These are phyloP conservation scores for Hiodon alosoides DNA, from an alignment of 2,113 vertebrate genomes.

Conservation along the genomic window DNA sequence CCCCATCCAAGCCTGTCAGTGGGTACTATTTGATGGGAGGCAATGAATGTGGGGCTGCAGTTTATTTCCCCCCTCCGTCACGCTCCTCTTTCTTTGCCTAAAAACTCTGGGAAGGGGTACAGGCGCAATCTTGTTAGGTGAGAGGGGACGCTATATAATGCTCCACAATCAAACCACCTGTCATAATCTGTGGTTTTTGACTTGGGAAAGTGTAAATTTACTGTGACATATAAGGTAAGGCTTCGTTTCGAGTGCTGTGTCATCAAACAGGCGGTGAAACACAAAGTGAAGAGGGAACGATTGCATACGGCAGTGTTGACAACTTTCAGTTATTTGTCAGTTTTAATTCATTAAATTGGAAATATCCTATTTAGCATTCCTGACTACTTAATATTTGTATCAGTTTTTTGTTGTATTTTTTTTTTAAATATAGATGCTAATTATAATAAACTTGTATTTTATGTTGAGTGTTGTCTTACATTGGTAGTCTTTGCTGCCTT, in stretches of 20 bases:
- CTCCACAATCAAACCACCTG: constrained; percentile 34
- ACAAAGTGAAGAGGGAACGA: constrained; percentile 14
- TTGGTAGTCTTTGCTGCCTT: no score
- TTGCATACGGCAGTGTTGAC: constrained; percentile 17
- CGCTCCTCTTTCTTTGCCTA: constrained; percentile 33
- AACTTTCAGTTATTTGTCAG: constrained; percentile 23
- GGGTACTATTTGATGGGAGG: constrained; percentile 3
- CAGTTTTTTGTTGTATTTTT: background rate
- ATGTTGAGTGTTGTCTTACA: no score
- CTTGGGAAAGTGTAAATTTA: constrained; percentile 19
- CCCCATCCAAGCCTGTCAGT: constrained; percentile 10
- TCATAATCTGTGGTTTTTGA: constrained; percentile 32
- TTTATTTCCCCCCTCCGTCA: constrained; percentile 22
- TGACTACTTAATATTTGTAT: constrained; percentile 3
- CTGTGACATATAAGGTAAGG: constrained; percentile 29
- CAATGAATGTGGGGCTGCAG: constrained; percentile 18
- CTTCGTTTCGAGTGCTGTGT: constrained; percentile 30
- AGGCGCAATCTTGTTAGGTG: constrained; percentile 31
- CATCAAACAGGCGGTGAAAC: constrained; percentile 26
- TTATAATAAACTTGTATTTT: background rate
- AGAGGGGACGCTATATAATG: constrained; percentile 29
- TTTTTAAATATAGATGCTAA: background rate
- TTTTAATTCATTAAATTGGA: constrained; percentile 10
- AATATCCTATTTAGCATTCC: background rate
- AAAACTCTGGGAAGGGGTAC: constrained; percentile 27